Percentiles rank a stretch among this genome's conserved stretches.
Conservation (phyloP, 2,888 invertebrate species). For the Dorcus parallelipipedus region DNA sequence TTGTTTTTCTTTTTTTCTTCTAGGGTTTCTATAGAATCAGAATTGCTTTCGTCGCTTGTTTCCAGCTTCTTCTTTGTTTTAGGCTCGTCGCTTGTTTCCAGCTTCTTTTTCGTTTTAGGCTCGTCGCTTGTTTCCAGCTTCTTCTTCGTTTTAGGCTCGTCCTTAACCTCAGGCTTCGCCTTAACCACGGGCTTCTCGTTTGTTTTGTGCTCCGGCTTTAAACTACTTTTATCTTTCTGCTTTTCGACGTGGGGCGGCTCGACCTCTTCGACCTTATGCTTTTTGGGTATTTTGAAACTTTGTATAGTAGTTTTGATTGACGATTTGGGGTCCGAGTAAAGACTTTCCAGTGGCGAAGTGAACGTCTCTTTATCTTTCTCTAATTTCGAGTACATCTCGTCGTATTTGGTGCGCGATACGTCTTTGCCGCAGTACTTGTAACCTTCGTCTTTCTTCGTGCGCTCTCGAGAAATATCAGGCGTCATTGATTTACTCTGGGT, state of each 20-base stretch:
- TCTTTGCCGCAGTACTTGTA: conserved; percentile 5
- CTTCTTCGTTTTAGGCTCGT: neutral
- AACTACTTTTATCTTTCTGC: neutral
- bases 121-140: neutral
- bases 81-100: neutral
- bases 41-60: no score
- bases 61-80: neutral
- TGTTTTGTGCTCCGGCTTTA: neutral
- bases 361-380: conserved; percentile 44
- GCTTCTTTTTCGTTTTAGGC: neutral
- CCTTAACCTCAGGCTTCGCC: neutral
- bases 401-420: conserved; percentile 24
- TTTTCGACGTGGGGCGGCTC: conserved; percentile 8
- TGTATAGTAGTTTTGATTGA: conserved; percentile 36
- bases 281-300: conserved; percentile 56
- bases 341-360: conserved; percentile 50
- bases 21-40: neutral
- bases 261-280: conserved; percentile 42
- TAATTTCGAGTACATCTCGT: conserved; percentile 22
- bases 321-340: conserved; percentile 41
- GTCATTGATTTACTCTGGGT: conserved; percentile 1
- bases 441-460: neutral
- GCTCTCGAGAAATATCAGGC: neutral
- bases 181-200: no score
- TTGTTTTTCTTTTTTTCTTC: neutral